Percentiles rank a stretch among this genome's conserved stretches.
phyloP scores from a whole-genome alignment of 2,113 vertebrate species.

The Maccullochella peelii region DNA sequence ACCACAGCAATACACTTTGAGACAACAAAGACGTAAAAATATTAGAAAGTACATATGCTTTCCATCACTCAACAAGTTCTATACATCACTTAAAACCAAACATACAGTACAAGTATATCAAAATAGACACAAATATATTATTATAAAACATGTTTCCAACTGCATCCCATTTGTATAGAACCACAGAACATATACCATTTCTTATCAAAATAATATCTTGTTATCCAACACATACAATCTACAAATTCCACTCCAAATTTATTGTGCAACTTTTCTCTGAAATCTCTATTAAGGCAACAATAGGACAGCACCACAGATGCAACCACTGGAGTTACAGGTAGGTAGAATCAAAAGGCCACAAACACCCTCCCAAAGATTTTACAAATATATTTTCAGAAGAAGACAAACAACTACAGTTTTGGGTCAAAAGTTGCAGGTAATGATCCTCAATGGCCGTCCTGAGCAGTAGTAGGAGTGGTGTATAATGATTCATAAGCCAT shows the following conservation, averaged over 20 bases:
- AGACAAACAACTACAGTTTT: slow-evolving; percentile 55
- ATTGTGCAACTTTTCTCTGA: slow-evolving; percentile 68
- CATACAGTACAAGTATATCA: slow-evolving; percentile 69
- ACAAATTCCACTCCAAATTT: slow-evolving; percentile 54
- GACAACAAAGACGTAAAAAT: slow-evolving; percentile 53
- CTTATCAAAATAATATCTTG: slow-evolving; percentile 71
- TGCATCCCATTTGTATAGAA: slow-evolving; percentile 38
- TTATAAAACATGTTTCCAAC: slow-evolving; percentile 66
- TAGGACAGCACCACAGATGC: slow-evolving; percentile 80
- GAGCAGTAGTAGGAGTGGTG: slow-evolving; percentile 63
- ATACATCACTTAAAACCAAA: slow-evolving; percentile 54
- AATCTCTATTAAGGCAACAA: slow-evolving; percentile 76
- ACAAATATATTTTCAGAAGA: slow-evolving; percentile 62
- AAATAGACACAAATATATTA: slow-evolving; percentile 72
- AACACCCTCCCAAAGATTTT: slow-evolving; percentile 46
- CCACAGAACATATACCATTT: slow-evolving; percentile 42
- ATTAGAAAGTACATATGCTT: slow-evolving; percentile 54
- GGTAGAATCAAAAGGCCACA: slow-evolving; percentile 77
- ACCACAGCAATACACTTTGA: slow-evolving; percentile 45
- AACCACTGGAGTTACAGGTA: slow-evolving; percentile 75
- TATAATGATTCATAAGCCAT: slow-evolving; percentile 55
- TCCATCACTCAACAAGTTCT: slow-evolving; percentile 22
- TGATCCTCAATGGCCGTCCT: slow-evolving; percentile 70
- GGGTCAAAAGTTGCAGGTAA: slow-evolving; percentile 60
- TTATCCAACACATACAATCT: slow-evolving; percentile 50